These are phyloP conservation scores for Acrobasis suavella DNA, from an alignment of 2,888 invertebrate genomes.

Conservation along the genomic window DNA sequence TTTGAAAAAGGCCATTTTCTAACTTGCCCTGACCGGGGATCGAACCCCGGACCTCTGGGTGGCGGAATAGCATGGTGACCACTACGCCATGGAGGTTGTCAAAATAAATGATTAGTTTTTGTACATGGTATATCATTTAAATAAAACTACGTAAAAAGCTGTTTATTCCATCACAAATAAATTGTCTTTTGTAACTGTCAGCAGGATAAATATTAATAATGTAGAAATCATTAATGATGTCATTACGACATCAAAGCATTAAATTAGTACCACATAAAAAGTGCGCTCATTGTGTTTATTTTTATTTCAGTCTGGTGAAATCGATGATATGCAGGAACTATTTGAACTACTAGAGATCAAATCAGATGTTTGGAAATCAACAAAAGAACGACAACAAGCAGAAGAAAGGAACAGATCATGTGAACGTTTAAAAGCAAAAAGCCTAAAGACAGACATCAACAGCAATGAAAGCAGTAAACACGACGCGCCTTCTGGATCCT, in stretches of 20 bases:
- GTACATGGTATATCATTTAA: no score
- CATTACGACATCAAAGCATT: background rate
- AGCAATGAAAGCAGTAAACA: slow-evolving; percentile 80
- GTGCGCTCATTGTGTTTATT: slow-evolving; percentile 27
- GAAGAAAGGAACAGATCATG: slow-evolving; percentile 77
- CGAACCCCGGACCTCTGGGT: no score
- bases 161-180: no score
- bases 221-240: no score
- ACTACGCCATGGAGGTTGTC: no score
- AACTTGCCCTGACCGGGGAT: no score
- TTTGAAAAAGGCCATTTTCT: no score
- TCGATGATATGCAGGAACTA: slow-evolving; percentile 91
- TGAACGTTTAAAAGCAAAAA: slow-evolving; percentile 74
- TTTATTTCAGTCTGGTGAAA: slow-evolving; percentile 87
- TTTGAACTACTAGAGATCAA: slow-evolving; percentile 92
- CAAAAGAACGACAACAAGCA: slow-evolving; percentile 77
- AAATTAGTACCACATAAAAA: background rate
- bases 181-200: no score
- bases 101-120: no score
- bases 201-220: no score
- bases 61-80: no score
- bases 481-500: slow-evolving; percentile 76
- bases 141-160: no score
- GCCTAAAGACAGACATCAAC: slow-evolving; percentile 76
- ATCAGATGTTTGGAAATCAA: slow-evolving; percentile 88